Evolutionary conservation across 1,140 invertebrate species (phyloP), one percentile per base, ranked within the genome.

Genomic region (Euura saliciscinereae): DNA sequence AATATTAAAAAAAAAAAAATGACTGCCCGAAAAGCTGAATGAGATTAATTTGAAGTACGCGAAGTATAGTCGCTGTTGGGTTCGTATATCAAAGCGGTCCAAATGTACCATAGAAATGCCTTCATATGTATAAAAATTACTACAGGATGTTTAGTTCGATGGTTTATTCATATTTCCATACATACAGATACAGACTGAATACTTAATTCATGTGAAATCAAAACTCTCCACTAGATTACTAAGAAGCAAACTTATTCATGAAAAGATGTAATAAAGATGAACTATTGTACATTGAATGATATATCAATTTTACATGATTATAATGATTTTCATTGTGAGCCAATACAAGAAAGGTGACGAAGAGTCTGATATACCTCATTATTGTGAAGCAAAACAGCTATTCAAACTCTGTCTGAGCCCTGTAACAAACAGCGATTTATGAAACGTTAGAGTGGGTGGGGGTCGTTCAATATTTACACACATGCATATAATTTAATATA

Each of bases 391-490:
- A 59, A 59, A 59, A 59, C 51, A 59, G 43, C 75, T 77, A 87
- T 70, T 88, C 86, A 77, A 84, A 88, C 71, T 87, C 86, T 59
- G 85, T 83, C 76, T 86, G 86, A 59, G 86, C 86, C 68, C 86
- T 88, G 74, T 79, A 84, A 84, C 28, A 78, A 73, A 74, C 65
- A 75, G 43, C n/a, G 70, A 73, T 72, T n/a, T 76, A 59, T 59
- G 51, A 59, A 59, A n/a, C 6, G 51, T 59, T 59, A 59, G 5
- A 59, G 10, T 11, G 28, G 28, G 28, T 28, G 28, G 28, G 1
- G 28, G 28, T 28, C 28, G 28, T 28, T 28, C 28, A 28, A 28
- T 28, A 28, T 28, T 28, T 28, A 28, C 28, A 70, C 71, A 72
- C 74, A 67, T 70, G 70, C 69, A 68, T 1, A 28, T 28, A 28